Percentiles rank a stretch among this genome's conserved stretches.
phyloP scores from a whole-genome alignment of 2,113 vertebrate species.

The Pseudopipra pipra region DNA sequence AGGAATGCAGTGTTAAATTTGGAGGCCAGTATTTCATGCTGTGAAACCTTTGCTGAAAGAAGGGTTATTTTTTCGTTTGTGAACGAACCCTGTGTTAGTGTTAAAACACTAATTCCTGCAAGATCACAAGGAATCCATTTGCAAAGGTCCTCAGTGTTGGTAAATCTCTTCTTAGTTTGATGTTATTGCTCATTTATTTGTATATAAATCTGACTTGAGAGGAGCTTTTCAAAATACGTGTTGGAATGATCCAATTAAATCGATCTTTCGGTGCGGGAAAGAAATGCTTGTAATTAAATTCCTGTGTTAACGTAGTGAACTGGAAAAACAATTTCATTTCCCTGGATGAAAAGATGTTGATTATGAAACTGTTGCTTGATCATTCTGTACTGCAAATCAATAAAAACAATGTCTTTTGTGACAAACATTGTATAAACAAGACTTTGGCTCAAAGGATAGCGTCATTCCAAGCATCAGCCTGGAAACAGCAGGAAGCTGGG shows the following conservation, averaged over 20 bases:
- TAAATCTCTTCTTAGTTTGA: conserved; percentile 2
- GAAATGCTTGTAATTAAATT: conserved; percentile 18
- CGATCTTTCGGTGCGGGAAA: not conserved
- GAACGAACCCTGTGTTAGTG: not conserved
- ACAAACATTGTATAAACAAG: not conserved
- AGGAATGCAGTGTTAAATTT: conserved; percentile 26
- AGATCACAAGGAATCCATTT: not conserved
- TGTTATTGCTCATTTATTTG: conserved; percentile 9
- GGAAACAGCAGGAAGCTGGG: not conserved
- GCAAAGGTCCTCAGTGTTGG: conserved; percentile 26
- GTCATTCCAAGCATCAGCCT: not conserved
- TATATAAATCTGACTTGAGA: not conserved
- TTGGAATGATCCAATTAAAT: conserved; percentile 18
- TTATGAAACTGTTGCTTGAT: conserved; percentile 22
- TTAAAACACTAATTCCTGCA: not conserved
- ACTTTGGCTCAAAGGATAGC: not conserved
- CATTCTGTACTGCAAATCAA: conserved; percentile 35
- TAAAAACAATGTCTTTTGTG: conserved; percentile 11
- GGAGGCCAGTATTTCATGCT: conserved; percentile 58
- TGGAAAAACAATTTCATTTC: conserved; percentile 27
- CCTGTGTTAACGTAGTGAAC: conserved; percentile 1
- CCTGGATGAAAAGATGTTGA: not conserved
- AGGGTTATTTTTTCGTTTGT: not conserved
- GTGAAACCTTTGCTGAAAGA: conserved; percentile 43
- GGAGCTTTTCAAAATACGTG: not conserved